Percentiles rank a stretch among this genome's conserved stretches.
phyloP scores from a whole-genome alignment of 2,888 invertebrate genomes.

The Sepiola atlantica region DNA sequence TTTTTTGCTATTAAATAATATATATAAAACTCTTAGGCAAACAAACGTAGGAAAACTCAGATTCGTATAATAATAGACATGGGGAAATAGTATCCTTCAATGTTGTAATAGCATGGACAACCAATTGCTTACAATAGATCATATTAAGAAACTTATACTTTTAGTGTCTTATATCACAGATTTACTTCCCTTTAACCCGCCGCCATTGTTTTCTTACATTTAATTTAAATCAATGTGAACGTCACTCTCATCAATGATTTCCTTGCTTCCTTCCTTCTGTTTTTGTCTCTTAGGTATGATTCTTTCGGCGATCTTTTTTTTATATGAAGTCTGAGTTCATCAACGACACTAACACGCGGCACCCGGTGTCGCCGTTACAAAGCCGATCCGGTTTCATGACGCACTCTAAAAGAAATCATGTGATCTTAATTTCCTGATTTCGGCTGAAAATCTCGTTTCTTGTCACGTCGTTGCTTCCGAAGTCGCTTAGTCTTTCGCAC shows the following conservation, averaged over 20 bases:
- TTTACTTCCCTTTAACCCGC: not conserved
- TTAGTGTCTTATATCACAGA: not conserved
- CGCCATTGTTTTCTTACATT: not conserved
- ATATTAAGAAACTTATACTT: not conserved
- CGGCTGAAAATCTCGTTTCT: not conserved
- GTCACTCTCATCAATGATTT: not conserved
- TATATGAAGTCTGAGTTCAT: not conserved
- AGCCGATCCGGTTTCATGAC: not conserved
- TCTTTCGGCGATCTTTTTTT: not conserved
- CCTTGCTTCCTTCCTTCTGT: not conserved
- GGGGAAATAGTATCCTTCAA: too few species aligned
- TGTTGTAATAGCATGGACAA: too few species aligned
- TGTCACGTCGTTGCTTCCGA: not conserved
- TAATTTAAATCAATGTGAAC: not conserved
- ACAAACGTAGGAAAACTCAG: too few species aligned
- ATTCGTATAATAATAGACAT: too few species aligned
- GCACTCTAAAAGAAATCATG: not conserved
- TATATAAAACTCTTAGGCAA: too few species aligned
- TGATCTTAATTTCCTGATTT: not conserved
- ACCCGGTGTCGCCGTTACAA: not conserved
- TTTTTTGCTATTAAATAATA: too few species aligned
- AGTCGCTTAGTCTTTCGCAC: not conserved
- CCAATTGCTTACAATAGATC: too few species aligned
- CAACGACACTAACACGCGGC: not conserved
- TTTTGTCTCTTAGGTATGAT: not conserved